These are phyloP conservation scores for Rallus limicola DNA, from an alignment of 2,113 vertebrate species.

Conservation along the genomic window DNA sequence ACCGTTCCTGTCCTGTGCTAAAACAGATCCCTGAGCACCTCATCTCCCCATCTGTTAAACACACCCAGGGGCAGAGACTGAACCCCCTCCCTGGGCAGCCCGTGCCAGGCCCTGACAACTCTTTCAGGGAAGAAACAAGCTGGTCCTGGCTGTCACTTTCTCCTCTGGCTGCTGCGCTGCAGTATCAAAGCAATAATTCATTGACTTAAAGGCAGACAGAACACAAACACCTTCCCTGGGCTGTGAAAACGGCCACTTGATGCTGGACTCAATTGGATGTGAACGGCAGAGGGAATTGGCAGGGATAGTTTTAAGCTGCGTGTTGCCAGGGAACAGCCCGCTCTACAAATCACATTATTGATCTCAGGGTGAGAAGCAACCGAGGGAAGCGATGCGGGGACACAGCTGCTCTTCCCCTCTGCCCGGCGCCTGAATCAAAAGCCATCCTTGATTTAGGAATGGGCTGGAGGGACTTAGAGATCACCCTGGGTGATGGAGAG, in stretches of 20 bases:
- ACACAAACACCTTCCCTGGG: neutral
- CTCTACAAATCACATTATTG: constrained; percentile 47
- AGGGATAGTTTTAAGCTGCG: constrained; percentile 44
- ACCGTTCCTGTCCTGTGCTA: too few relatives aligned
- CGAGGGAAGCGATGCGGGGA: constrained; percentile 27
- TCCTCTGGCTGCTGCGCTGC: neutral
- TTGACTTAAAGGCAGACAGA: constrained; percentile 33
- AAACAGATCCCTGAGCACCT: too few relatives aligned
- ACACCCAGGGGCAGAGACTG: too few relatives aligned
- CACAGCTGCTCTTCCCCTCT: neutral
- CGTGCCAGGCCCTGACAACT: too few relatives aligned
- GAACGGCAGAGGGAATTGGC: constrained; percentile 61
- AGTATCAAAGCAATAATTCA: neutral
- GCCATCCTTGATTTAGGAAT: neutral
- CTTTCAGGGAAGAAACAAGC: too few relatives aligned
- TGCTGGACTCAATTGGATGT: constrained; percentile 22
- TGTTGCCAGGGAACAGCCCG: constrained; percentile 71
- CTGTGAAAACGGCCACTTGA: constrained; percentile 63
- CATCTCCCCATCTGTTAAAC: too few relatives aligned
- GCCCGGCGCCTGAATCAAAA: neutral
- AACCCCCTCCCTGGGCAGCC: too few relatives aligned
- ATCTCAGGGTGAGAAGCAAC: constrained; percentile 39
- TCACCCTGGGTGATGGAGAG: fast-evolving
- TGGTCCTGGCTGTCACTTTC: neutral
- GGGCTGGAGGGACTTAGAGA: neutral